These are phyloP conservation scores for Yponomeuta evonymella DNA, from an alignment of 2,888 invertebrate genomes.

Conservation along the genomic window DNA sequence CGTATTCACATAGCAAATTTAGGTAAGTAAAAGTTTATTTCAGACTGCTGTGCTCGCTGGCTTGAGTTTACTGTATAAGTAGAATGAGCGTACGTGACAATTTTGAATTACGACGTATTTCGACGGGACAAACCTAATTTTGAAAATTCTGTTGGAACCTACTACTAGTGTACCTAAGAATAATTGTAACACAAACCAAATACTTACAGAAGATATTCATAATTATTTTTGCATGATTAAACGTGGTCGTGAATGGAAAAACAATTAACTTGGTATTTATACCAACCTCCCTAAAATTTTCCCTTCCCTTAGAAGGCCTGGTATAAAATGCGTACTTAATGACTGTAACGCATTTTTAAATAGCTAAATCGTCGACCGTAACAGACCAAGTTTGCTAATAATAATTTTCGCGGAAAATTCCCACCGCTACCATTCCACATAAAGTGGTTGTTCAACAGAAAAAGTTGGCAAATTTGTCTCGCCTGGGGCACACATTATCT, in stretches of 20 bases:
- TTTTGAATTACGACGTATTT: conserved; percentile 9
- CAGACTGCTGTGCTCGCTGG: neutral
- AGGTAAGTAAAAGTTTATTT: conserved; percentile 3
- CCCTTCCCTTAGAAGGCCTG: neutral
- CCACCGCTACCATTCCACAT: conserved; percentile 44
- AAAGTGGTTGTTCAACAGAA: conserved; percentile 54
- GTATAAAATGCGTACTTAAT: neutral
- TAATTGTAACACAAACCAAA: neutral
- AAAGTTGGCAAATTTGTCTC: conserved; percentile 54
- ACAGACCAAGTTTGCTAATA: conserved; percentile 45
- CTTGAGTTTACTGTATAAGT: neutral
- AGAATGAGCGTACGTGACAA: conserved; percentile 13
- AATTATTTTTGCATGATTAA: no score
- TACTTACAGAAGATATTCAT: neutral
- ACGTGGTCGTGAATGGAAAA: no score
- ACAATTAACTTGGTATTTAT: no score
- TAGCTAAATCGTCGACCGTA: conserved; percentile 29
- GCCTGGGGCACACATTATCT: conserved; percentile 52
- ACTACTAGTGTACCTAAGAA: neutral
- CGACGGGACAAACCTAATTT: conserved; percentile 10
- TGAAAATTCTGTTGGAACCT: neutral
- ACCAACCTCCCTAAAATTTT: neutral
- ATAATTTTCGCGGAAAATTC: conserved; percentile 39
- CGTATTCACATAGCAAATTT: neutral
- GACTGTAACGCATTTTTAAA: conserved; percentile 15